Percentiles rank a stretch among this genome's conserved stretches.
Conservation (phyloP, 2,797 vertebrate species). For the Mormyrus hasselquistii region DNA sequence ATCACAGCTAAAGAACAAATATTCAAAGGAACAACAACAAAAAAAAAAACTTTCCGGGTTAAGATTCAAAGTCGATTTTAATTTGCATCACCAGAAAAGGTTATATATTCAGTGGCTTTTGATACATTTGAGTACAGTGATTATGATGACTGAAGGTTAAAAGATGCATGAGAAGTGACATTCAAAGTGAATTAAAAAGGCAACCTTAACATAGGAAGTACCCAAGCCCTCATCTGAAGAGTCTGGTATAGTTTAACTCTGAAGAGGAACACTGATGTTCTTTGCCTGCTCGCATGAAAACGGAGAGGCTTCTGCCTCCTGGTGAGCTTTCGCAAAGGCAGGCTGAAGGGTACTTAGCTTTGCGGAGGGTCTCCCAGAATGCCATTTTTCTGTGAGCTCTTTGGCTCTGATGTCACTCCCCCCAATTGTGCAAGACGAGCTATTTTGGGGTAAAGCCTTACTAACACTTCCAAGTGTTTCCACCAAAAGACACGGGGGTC, state of each 20-base stretch:
- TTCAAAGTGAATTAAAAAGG: not conserved
- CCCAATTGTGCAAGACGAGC: not conserved
- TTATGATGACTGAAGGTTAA: not conserved
- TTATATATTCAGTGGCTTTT: not conserved
- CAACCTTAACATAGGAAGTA: not conserved
- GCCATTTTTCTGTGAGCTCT: not conserved
- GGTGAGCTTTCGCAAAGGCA: not conserved
- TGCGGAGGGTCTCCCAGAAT: not conserved
- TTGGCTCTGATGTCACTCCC: not conserved
- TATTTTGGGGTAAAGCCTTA: not conserved
- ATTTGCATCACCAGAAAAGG: slow-evolving; percentile 7
- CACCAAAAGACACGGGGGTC: not conserved
- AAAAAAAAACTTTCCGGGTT: not conserved
- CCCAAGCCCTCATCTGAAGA: not conserved
- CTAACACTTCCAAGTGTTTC: not conserved
- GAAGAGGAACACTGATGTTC: not conserved
- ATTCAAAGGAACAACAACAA: not conserved
- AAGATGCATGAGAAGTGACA: not conserved
- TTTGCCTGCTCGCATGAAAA: not conserved
- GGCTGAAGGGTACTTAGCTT: not conserved
- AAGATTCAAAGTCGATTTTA: not conserved
- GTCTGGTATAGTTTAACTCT: not conserved
- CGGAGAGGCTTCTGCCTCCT: not conserved
- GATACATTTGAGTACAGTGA: not conserved
- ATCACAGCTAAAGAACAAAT: not conserved